Evolutionary conservation across 2,113 vertebrate genomes (phyloP), one percentile per base, ranked within the genome.

Genomic region (Nesogale talazaci): DNA sequence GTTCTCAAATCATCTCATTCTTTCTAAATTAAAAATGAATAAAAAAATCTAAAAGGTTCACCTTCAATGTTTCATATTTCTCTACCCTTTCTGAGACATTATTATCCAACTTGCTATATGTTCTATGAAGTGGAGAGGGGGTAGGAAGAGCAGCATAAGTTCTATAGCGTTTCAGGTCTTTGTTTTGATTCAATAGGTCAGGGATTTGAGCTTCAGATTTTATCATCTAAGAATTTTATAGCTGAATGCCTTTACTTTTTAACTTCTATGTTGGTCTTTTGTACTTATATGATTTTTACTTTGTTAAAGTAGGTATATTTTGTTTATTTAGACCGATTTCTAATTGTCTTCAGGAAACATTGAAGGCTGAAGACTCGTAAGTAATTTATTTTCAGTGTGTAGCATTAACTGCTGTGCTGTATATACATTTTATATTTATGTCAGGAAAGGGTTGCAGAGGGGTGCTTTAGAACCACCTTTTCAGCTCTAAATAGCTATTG

Each of bases 391-490:
- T 98, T 96, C 97, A 97, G 65, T 98, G 97, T 97, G 97, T 97
- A 97, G 96, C 98, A 94, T 98, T 98, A 98, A 98, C 96, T 98
- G 97, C 96, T 98, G 97, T 97, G 97, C 97, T 98, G 97, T 97
- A 98, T 98, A 98, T 98, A 98, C 98, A 98, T 98, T 98, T 98
- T 98, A 97, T 98, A 98, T 98, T 98, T 98, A 98, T 98, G 97
- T 98, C 97, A 97, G 98, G 95, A 97, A 98, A 98, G 97, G 93
- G 97, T 97, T 98, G 97, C 98, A 98, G 95, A 98, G 98, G 98
- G 98, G 97, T 98, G 97, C 98, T 98, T 98, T 97, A 97, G 97
- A 98, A 97, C 97, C 98, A 98, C 98, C 98, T 98, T 98, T 98
- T 97, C 72, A 96, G 97, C 98, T 98, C 98, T 98, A 98, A 98